phyloP scores from a whole-genome alignment of 2,797 vertebrate genomes.

The Diplodus puntazzo region DNA sequence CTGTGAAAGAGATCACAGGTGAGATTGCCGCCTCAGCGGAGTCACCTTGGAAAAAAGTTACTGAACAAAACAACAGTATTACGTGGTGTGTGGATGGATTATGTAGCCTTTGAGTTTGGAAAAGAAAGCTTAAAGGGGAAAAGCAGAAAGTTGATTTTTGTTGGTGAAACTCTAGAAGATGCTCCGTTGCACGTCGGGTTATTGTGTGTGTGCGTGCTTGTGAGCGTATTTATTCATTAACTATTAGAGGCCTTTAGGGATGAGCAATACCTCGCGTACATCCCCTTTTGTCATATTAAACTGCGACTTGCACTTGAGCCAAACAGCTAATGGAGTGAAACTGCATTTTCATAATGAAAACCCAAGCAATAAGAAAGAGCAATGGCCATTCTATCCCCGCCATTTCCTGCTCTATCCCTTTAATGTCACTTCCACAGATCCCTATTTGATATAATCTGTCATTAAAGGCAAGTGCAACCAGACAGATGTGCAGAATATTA shows the following conservation, averaged over 20 bases:
- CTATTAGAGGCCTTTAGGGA: slow-evolving; percentile 77
- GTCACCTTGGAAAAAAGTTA: slow-evolving; percentile 39
- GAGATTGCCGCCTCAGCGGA: slow-evolving; percentile 45
- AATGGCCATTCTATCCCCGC: slow-evolving; percentile 66
- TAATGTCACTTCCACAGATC: slow-evolving; percentile 69
- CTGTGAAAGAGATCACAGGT: slow-evolving; percentile 98
- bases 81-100: not conserved
- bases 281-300: slow-evolving; percentile 84
- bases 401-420: slow-evolving; percentile 64
- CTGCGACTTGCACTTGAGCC: slow-evolving; percentile 76
- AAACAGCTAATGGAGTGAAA: slow-evolving; percentile 85
- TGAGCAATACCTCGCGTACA: slow-evolving; percentile 73
- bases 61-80: slow-evolving; percentile 16
- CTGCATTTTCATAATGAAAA: slow-evolving; percentile 86
- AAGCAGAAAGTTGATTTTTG: slow-evolving; percentile 19
- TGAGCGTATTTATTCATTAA: slow-evolving; percentile 72
- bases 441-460: slow-evolving; percentile 77
- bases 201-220: slow-evolving; percentile 24
- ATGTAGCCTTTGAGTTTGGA: slow-evolving; percentile 18
- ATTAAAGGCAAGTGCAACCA: slow-evolving; percentile 71
- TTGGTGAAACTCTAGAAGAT: slow-evolving; percentile 37
- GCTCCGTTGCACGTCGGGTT: slow-evolving; percentile 36
- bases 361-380: slow-evolving; percentile 81
- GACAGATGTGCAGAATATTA: slow-evolving; percentile 70
- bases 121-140: slow-evolving; percentile 18